phyloP scores from a whole-genome alignment of 2,113 vertebrate genomes.

The Carassius gibelio region DNA sequence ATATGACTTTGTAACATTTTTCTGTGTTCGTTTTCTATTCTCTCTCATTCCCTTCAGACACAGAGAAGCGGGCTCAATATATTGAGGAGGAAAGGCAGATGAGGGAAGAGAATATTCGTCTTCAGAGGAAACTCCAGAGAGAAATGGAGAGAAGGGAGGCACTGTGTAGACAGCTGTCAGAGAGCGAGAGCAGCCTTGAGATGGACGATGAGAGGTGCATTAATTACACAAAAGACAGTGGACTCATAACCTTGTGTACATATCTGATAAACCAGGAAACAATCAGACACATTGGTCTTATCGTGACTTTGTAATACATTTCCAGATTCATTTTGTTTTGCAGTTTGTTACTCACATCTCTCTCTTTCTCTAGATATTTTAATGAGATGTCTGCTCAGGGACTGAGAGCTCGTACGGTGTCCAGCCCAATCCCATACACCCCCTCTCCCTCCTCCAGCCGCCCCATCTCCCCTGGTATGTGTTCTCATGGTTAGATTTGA shows the following conservation, averaged over 20 bases:
- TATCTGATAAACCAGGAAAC: not conserved
- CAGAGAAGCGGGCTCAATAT: slow-evolving; percentile 98
- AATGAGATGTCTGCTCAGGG: slow-evolving; percentile 99
- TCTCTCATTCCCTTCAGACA: slow-evolving; percentile 77
- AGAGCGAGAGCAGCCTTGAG: slow-evolving; percentile 98
- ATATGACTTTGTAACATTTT: not conserved
- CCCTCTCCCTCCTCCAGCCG: slow-evolving; percentile 98
- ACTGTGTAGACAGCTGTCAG: slow-evolving; percentile 93
- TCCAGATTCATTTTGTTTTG: not conserved
- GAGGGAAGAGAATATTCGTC: slow-evolving; percentile 95
- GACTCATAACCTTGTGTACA: too few species aligned
- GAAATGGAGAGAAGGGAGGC: slow-evolving; percentile 98
- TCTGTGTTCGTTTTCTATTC: not conserved
- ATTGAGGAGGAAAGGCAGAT: slow-evolving; percentile 98
- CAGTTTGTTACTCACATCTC: not conserved
- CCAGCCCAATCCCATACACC: slow-evolving; percentile 97
- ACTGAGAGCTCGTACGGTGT: slow-evolving; percentile 95
- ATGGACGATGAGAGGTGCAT: slow-evolving; percentile 94
- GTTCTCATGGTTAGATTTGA: not conserved
- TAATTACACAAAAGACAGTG: not conserved
- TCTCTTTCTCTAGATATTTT: slow-evolving; percentile 85
- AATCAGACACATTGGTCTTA: not conserved
- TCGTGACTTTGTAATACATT: not conserved
- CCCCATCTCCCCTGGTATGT: slow-evolving; percentile 96
- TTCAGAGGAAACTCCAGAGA: slow-evolving; percentile 95